These are phyloP conservation scores for Drosophila neocordata DNA, from an alignment of 1,140 invertebrate genomes.

Conservation along the genomic window DNA sequence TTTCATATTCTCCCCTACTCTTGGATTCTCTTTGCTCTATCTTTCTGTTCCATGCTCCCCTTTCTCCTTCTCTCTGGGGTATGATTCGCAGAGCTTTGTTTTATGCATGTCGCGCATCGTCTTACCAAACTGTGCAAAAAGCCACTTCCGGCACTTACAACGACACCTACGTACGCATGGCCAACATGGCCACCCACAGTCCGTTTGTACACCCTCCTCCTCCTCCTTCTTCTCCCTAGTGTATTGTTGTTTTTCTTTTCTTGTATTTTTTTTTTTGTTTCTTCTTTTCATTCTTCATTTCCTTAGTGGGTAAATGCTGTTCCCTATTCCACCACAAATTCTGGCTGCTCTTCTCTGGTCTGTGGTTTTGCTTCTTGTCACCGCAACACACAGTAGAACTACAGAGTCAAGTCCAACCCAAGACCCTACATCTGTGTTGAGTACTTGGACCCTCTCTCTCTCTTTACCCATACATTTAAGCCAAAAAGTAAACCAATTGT, in stretches of 20 bases:
- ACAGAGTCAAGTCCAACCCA: slow-evolving; percentile 28
- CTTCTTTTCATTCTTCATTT: not conserved
- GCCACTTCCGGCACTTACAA: slow-evolving; percentile 46
- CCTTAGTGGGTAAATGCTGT: not conserved
- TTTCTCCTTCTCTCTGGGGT: not conserved
- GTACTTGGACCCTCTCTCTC: not conserved
- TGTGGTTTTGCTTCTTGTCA: slow-evolving; percentile 23
- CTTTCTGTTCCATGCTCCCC: not conserved
- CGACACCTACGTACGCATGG: slow-evolving; percentile 48
- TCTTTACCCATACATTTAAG: slow-evolving; percentile 47
- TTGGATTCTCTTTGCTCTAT: not conserved
- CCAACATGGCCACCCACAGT: slow-evolving; percentile 19
- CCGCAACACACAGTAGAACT: slow-evolving; percentile 21
- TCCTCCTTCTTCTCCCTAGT: not conserved
- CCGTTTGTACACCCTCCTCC: not conserved
- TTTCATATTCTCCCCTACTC: slow-evolving; percentile 21
- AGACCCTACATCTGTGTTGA: too few relatives aligned
- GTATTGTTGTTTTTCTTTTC: not conserved
- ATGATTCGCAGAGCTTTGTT: slow-evolving; percentile 32
- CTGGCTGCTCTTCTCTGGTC: not conserved
- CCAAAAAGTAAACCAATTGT: slow-evolving; percentile 76
- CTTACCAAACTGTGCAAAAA: slow-evolving; percentile 33
- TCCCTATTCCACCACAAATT: too few relatives aligned
- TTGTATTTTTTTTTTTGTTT: not conserved
- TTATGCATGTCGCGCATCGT: slow-evolving; percentile 47